Base-by-base conservation (phyloP, 1,140 invertebrate genomes). In the Drosophila fuyamai region DNA sequence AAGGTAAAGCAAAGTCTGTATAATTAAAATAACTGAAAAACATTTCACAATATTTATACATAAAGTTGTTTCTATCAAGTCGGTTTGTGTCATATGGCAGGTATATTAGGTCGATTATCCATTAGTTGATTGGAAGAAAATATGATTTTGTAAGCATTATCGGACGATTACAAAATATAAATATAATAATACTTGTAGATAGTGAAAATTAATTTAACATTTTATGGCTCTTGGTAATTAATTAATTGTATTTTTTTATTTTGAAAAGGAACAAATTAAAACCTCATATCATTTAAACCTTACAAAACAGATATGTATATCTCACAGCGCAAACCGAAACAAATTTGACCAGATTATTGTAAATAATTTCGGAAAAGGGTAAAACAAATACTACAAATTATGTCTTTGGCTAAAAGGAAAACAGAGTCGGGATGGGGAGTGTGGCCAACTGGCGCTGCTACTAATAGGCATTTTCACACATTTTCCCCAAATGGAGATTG, bases 401-500 rank as follows among this genome's bases (percentile, higher is more conserved):
- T 12, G 43, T 66, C 35, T 65, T 65, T 50, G 29, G 65, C 46
- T 53, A 65, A 66, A 65, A 66, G 18, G 16, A 51, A 57, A 12
- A 10, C n/a, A 18, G n/a, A 16, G 29, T 3, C 10, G 36, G 50
- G 41, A 16, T 12, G 35, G 4, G 14, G 38, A 38, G 61, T 71
- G 68, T 54, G 41, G 18, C 16, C 40, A 14, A 10, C 23, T 27
- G 65, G 18, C 48, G 27, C 44, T 40, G 55, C 27, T 66, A 54
- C 46, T 76, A 67, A 76, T 84, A 63, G 62, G 23, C 61, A 59
- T 80, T 78, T 84, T 84, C 81, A 84, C 81, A 85, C 81, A 85
- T 84, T 65, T 61, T 1, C 50, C 62, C 27, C 56, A 86, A 66
- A 82, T 77, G 81, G 82, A 41, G 47, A 63, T 41, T 43, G 36